phyloP scores from a whole-genome alignment of 2,113 vertebrate genomes.

The Stigmatopora argus region DNA sequence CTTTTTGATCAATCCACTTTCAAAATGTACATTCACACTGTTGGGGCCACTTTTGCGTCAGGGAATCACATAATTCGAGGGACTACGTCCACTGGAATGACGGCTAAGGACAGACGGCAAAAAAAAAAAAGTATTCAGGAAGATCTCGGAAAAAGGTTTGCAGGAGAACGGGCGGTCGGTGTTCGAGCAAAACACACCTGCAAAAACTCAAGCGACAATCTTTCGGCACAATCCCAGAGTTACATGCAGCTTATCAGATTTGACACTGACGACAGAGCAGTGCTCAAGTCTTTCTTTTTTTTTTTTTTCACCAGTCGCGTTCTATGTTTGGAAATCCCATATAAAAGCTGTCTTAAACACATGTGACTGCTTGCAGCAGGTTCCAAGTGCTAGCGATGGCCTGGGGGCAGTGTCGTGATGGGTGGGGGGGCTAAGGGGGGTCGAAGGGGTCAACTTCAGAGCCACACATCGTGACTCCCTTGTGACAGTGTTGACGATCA shows the following conservation, averaged over 20 bases:
- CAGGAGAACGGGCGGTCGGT: slow-evolving; percentile 17
- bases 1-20: slow-evolving; percentile 6
- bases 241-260: slow-evolving; percentile 28
- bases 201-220: slow-evolving; percentile 32
- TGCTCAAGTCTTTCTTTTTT: neutral
- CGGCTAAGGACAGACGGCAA: slow-evolving; percentile 20
- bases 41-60: slow-evolving; percentile 46
- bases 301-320: neutral
- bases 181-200: slow-evolving; percentile 20
- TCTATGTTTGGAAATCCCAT: neutral
- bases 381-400: slow-evolving; percentile 33
- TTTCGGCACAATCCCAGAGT: slow-evolving; percentile 38
- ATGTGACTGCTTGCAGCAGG: slow-evolving; percentile 30
- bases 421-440: neutral
- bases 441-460: slow-evolving; percentile 36
- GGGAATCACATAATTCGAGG: slow-evolving; percentile 37
- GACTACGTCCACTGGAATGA: slow-evolving; percentile 51
- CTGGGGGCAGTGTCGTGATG: slow-evolving; percentile 18
- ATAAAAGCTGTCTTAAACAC: slow-evolving; percentile 11
- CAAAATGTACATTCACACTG: slow-evolving; percentile 60
- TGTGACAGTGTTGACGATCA: slow-evolving; percentile 56
- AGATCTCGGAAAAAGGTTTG: slow-evolving; percentile 52
- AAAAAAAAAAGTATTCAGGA: slow-evolving; percentile 44
- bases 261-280: slow-evolving; percentile 14
- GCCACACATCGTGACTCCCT: slow-evolving; percentile 61